Evolutionary conservation across 1,140 invertebrate species (phyloP).

Genomic region (Dendroctonus ponderosae): DNA sequence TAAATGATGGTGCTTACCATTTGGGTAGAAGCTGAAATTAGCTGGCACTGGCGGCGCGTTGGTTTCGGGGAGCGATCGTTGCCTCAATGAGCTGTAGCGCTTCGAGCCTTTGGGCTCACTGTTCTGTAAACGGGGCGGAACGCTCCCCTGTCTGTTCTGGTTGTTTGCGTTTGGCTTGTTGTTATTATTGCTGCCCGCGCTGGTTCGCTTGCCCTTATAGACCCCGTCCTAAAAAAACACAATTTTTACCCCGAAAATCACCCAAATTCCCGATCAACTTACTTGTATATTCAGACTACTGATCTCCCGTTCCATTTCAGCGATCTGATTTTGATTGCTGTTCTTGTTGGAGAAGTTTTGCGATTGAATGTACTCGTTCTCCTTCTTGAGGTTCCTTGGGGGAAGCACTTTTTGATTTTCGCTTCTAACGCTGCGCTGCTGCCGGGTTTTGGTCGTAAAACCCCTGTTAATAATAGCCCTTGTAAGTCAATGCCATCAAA

Average conservation of each 20-base stretch:
- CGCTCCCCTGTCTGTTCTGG: constrained; percentile 48
- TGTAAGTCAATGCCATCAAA: neutral
- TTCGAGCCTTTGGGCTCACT: constrained; percentile 52
- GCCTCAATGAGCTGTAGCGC: constrained; percentile 56
- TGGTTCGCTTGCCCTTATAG: constrained; percentile 36
- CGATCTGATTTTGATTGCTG: constrained; percentile 32
- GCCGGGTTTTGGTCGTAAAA: constrained; percentile 46
- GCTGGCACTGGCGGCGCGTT: constrained; percentile 39
- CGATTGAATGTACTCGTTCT: constrained; percentile 47
- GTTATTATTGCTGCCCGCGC: constrained; percentile 40
- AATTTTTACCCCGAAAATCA: neutral
- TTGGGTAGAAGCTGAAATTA: constrained; percentile 44
- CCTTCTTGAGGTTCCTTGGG: constrained; percentile 27
- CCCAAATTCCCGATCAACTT: neutral
- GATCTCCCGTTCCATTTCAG: constrained; percentile 53
- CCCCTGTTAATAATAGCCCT: constrained; percentile 31
- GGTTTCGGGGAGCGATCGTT: constrained; percentile 53
- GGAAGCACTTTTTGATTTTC: constrained; percentile 38
- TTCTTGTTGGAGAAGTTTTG: constrained; percentile 51
- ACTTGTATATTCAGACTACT: constrained; percentile 51
- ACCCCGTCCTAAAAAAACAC: constrained; percentile 44
- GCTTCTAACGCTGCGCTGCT: constrained; percentile 37
- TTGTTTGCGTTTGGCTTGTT: constrained; percentile 46
- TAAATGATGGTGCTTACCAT: constrained; percentile 36
- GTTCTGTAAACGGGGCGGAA: constrained; percentile 55